A percentile compares a stretch with the other conserved stretches of the same genome.
Evolutionary conservation across 2,113 vertebrate species (phyloP).

Genomic region (Siniperca knerii): DNA sequence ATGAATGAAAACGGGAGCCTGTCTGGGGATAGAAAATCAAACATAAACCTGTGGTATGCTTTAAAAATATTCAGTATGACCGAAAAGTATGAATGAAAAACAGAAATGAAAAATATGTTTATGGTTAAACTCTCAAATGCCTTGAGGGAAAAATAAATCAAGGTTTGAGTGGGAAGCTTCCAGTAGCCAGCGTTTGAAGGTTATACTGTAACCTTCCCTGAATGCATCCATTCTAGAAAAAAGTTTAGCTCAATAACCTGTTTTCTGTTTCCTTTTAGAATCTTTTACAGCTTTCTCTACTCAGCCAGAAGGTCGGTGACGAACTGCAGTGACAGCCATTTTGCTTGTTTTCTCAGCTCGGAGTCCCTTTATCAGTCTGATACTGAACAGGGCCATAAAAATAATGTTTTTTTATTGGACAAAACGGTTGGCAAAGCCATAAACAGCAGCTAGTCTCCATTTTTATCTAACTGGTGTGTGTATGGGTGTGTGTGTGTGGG

Average conservation of each 20-base stretch:
- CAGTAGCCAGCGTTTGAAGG: neutral
- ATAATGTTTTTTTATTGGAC: constrained; percentile 56
- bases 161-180: neutral
- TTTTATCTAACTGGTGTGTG: constrained; percentile 23
- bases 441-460: constrained; percentile 50
- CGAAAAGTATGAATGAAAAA: neutral
- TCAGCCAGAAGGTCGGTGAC: constrained; percentile 4
- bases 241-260: neutral
- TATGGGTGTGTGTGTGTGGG: constrained; percentile 13
- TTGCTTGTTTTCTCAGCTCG: constrained; percentile 15
- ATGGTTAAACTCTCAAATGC: neutral
- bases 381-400: constrained; percentile 28
- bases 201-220: no score
- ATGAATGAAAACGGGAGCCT: neutral
- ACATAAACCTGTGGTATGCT: neutral
- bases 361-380: constrained; percentile 27
- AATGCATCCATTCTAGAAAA: neutral
- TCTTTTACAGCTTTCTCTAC: neutral
- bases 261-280: neutral
- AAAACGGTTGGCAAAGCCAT: constrained; percentile 44
- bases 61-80: neutral
- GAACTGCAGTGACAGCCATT: constrained; percentile 6
- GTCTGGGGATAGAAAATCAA: neutral
- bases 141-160: neutral
- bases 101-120: constrained; percentile 5